Percentiles rank a stretch among this genome's conserved stretches.
Conservation (phyloP, 2,113 vertebrate species). For the Chiloscyllium plagiosum region DNA sequence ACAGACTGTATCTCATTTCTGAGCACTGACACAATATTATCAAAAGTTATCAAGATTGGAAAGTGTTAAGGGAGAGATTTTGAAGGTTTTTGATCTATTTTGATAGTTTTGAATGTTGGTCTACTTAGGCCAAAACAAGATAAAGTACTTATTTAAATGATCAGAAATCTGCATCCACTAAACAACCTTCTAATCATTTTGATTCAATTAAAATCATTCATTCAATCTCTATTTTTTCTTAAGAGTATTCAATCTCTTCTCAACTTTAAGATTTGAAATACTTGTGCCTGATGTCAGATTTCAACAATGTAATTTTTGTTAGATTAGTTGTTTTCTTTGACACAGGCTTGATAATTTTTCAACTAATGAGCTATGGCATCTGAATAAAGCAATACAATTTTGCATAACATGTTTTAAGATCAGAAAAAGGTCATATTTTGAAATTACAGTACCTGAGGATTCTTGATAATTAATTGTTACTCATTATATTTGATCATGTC, state of each 20-base stretch:
- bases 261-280: neutral
- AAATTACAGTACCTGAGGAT: neutral
- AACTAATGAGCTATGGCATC: neutral
- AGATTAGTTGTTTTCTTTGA: neutral
- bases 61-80: neutral
- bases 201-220: neutral
- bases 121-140: neutral
- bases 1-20: neutral
- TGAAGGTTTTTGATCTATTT: neutral
- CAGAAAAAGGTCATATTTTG: neutral
- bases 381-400: neutral
- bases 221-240: neutral
- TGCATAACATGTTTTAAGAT: slow-evolving; percentile 1
- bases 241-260: neutral
- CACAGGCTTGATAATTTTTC: neutral
- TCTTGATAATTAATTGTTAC: slow-evolving; percentile 1
- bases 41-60: neutral
- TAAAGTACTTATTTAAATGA: neutral
- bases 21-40: neutral
- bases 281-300: neutral
- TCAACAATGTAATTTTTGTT: neutral
- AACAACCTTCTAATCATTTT: neutral
- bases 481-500: neutral
- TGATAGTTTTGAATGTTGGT: neutral
- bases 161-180: neutral